Conservation (phyloP, 2,888 invertebrate genomes). For the Pomacea canaliculata region DNA sequence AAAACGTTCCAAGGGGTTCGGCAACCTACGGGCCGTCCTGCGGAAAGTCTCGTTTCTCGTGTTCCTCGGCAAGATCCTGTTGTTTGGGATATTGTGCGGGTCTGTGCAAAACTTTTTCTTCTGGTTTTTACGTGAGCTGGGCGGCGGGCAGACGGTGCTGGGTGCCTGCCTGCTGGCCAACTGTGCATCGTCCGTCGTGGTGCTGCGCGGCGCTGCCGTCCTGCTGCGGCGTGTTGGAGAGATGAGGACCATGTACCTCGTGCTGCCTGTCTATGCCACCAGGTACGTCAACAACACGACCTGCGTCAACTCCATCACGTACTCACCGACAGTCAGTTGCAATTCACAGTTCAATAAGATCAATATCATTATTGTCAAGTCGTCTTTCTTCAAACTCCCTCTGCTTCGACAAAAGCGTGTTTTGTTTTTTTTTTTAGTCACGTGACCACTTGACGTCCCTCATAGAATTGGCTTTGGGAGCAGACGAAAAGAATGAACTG, state of each 20-base stretch:
- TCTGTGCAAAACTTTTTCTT: constrained; percentile 90
- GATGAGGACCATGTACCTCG: constrained; percentile 84
- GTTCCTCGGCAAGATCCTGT: constrained; percentile 84
- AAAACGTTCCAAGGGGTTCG: neutral
- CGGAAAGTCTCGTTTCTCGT: constrained; percentile 68
- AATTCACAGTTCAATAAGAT: too few species aligned
- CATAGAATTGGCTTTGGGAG: too few species aligned
- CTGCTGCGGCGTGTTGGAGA: constrained; percentile 75
- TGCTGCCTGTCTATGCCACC: constrained; percentile 80
- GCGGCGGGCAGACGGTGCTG: constrained; percentile 37
- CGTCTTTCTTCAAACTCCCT: too few species aligned
- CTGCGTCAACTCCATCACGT: too few species aligned
- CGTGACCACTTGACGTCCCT: too few species aligned
- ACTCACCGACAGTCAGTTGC: too few species aligned
- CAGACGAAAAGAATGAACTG: too few species aligned
- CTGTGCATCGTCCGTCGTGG: constrained; percentile 33
- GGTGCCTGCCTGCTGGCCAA: constrained; percentile 48
- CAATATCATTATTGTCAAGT: too few species aligned
- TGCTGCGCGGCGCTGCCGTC: constrained; percentile 76
- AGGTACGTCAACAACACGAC: constrained; percentile 70
- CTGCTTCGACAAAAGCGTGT: too few species aligned
- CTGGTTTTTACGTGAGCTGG: constrained; percentile 77
- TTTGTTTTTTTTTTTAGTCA: too few species aligned
- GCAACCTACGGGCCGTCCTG: constrained; percentile 18
- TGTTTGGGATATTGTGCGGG: constrained; percentile 88